Conservation (phyloP, 1,140 invertebrate genomes). For the Steinernema feltiae region DNA sequence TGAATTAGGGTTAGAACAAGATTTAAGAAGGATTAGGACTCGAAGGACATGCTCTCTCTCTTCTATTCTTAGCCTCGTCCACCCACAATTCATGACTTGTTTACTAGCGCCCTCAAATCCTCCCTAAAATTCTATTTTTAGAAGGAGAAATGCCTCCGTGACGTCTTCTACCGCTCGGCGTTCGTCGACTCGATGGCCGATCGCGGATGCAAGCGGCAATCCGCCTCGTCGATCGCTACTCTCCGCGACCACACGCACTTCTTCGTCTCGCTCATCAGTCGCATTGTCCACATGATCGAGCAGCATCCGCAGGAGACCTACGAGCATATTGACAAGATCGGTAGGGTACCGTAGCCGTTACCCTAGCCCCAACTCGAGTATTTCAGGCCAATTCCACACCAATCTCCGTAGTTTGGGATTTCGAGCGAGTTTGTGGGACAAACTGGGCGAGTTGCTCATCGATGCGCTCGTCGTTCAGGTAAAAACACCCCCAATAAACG, state of each 20-base stretch:
- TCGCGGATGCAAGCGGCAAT: background rate
- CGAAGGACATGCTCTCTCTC: too few relatives aligned
- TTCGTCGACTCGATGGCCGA: conserved; percentile 52
- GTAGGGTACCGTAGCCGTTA: too few relatives aligned
- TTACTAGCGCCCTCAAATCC: too few relatives aligned
- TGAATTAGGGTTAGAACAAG: too few relatives aligned
- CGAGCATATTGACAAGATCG: conserved; percentile 49
- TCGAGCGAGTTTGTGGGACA: conserved; percentile 46
- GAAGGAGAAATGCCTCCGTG: conserved; percentile 46
- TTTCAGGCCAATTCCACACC: conserved; percentile 46
- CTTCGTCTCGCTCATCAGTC: conserved; percentile 50
- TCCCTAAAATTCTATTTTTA: too few relatives aligned
- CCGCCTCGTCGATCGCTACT: conserved; percentile 45
- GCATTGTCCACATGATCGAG: conserved; percentile 43
- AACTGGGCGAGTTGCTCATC: conserved; percentile 44
- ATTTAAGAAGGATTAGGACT: too few relatives aligned
- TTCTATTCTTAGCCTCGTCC: too few relatives aligned
- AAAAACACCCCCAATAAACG: background rate
- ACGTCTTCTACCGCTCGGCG: conserved; percentile 50
- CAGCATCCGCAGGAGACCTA: conserved; percentile 46
- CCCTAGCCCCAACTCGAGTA: too few relatives aligned
- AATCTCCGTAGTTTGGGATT: conserved; percentile 45
- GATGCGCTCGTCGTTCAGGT: conserved; percentile 49
- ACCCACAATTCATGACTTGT: too few relatives aligned
- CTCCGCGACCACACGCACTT: conserved; percentile 53